These are phyloP conservation scores for Troides aeacus DNA, from an alignment of 2,888 invertebrate genomes.

Conservation along the genomic window DNA sequence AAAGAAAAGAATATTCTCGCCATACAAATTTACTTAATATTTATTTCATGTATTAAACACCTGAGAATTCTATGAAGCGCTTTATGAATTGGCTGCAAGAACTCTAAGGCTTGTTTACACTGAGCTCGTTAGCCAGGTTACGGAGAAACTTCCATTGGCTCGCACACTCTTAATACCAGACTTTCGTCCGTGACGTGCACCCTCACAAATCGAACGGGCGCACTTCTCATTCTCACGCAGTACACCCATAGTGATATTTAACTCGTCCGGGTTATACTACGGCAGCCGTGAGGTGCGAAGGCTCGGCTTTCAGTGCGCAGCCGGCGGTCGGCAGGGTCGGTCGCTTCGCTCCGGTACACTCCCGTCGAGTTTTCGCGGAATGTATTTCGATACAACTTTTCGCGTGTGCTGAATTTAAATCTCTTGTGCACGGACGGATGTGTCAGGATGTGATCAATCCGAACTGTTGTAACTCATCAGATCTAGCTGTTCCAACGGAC, in stretches of 20 bases:
- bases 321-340: conserved; percentile 42
- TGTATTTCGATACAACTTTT: conserved; percentile 41
- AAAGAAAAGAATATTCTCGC: no score
- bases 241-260: conserved; percentile 5
- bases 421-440: conserved; percentile 19
- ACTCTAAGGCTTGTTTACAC: conserved; percentile 29
- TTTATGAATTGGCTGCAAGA: conserved; percentile 17
- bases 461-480: no score
- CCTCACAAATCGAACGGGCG: conserved; percentile 37
- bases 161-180: conserved; percentile 21
- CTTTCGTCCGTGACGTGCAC: conserved; percentile 27
- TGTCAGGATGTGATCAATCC: no score
- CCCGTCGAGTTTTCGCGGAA: conserved; percentile 41
- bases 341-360: conserved; percentile 41
- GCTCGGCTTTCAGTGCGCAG: conserved; percentile 60
- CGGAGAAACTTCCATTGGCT: conserved; percentile 28
- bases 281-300: conserved; percentile 49
- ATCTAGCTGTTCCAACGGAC: no score
- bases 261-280: conserved; percentile 61
- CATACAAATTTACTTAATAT: no score
- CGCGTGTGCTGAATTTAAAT: conserved; percentile 36
- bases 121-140: conserved; percentile 43
- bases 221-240: conserved; percentile 1
- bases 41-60: no score
- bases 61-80: no score